phyloP scores from a whole-genome alignment of 2,888 invertebrate genomes.

The Crocallis elinguaria region DNA sequence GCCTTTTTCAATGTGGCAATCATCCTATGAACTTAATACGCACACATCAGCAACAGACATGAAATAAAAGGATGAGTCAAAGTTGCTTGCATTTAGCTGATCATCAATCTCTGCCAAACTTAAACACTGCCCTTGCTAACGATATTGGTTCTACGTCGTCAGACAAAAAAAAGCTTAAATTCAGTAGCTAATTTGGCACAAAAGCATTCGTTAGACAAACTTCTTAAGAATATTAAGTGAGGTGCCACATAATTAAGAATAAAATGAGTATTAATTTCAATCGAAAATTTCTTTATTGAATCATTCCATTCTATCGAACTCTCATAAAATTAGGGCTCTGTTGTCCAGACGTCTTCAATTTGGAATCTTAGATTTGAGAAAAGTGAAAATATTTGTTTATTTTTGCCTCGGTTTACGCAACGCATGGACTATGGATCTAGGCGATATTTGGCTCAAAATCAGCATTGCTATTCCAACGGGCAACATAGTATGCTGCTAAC shows the following conservation, averaged over 20 bases:
- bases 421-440: too few relatives aligned
- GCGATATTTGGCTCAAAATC: too few relatives aligned
- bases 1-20: too few relatives aligned
- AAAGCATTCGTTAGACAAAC: conserved; percentile 25
- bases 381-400: too few relatives aligned
- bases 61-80: too few relatives aligned
- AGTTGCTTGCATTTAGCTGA: too few relatives aligned
- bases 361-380: background rate
- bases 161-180: conserved; percentile 1
- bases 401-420: too few relatives aligned
- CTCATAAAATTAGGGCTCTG: conserved; percentile 12
- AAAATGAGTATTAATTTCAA: conserved; percentile 18
- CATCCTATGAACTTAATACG: too few relatives aligned
- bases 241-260: conserved; percentile 16
- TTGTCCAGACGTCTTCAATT: conserved; percentile 9
- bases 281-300: conserved; percentile 17
- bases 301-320: conserved; percentile 17
- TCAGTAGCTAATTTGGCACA: conserved; percentile 8
- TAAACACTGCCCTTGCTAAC: background rate
- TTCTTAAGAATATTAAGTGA: conserved; percentile 22
- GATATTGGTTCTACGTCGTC: background rate
- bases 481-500: too few relatives aligned
- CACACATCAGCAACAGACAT: too few relatives aligned
- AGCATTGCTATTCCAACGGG: too few relatives aligned
- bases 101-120: too few relatives aligned